A percentile compares a stretch with the other conserved stretches of the same genome.
These are phyloP conservation scores for Paraescarpia echinospica DNA, from an alignment of 1,140 invertebrate genomes.

Conservation along the genomic window DNA sequence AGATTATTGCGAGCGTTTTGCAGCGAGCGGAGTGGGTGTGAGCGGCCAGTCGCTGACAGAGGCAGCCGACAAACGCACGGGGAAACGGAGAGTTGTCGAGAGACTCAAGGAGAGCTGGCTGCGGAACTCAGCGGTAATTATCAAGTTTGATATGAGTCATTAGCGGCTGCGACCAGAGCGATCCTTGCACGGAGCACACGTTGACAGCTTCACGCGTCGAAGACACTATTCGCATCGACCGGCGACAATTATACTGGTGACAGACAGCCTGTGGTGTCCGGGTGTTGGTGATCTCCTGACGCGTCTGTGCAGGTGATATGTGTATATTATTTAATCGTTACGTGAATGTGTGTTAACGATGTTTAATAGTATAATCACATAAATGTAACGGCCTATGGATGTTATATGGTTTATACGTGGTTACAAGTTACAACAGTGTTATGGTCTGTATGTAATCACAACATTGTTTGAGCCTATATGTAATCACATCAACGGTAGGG, in stretches of 20 bases:
- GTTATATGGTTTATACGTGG: too few relatives aligned
- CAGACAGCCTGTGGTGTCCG: neutral
- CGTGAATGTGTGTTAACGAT: neutral
- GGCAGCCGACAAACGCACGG: neutral
- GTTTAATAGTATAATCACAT: neutral
- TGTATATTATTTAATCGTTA: neutral
- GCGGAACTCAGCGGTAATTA: too few relatives aligned
- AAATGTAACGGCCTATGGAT: too few relatives aligned
- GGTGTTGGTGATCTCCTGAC: neutral
- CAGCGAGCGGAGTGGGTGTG: neutral
- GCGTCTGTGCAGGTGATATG: neutral
- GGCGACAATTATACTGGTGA: too few relatives aligned
- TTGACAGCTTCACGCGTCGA: neutral
- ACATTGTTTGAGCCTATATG: too few relatives aligned
- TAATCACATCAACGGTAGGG: too few relatives aligned
- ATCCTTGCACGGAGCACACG: neutral
- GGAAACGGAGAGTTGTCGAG: neutral
- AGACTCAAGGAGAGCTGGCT: too few relatives aligned
- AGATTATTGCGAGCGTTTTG: neutral
- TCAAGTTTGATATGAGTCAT: too few relatives aligned
- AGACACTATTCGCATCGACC: neutral
- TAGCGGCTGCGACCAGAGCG: too few relatives aligned
- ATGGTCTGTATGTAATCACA: too few relatives aligned
- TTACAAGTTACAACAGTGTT: too few relatives aligned
- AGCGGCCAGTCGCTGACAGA: neutral